Percentiles rank a stretch among this genome's conserved stretches.
These are phyloP conservation scores for Pangasius macronema DNA, from an alignment of 2,797 vertebrate genomes.

Conservation along the genomic window DNA sequence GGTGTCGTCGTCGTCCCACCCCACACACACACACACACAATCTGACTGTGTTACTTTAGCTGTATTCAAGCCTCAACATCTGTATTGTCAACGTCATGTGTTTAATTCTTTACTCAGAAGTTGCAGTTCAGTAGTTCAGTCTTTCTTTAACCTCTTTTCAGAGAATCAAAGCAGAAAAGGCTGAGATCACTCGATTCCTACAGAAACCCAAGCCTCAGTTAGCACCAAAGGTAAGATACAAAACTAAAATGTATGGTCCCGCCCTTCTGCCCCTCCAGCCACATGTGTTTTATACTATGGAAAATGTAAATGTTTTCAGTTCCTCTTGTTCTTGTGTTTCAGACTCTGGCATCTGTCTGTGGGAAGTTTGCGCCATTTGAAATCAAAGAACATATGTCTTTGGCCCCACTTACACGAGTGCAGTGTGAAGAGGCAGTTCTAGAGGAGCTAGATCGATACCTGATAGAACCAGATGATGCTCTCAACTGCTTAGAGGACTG, in stretches of 20 bases:
- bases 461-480: slow-evolving; percentile 68
- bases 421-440: slow-evolving; percentile 77
- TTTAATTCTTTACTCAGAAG: background rate
- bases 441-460: slow-evolving; percentile 81
- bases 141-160: slow-evolving; percentile 53
- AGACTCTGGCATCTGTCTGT: slow-evolving; percentile 92
- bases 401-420: slow-evolving; percentile 86
- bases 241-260: background rate
- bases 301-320: background rate
- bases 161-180: slow-evolving; percentile 94
- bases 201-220: slow-evolving; percentile 92
- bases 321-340: slow-evolving; percentile 41
- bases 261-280: background rate
- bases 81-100: background rate
- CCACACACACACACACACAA: too few relatives aligned
- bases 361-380: slow-evolving; percentile 98
- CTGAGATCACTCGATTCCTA: slow-evolving; percentile 93
- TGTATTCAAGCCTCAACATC: background rate
- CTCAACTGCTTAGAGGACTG: slow-evolving; percentile 80
- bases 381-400: slow-evolving; percentile 91
- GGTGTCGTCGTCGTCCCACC: too few relatives aligned
- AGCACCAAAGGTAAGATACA: slow-evolving; percentile 85
- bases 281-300: background rate
- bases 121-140: background rate
- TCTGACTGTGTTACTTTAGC: too few relatives aligned